Evolutionary conservation across 2,888 invertebrate species (phyloP).

Genomic region (Neoascia interrupta): DNA sequence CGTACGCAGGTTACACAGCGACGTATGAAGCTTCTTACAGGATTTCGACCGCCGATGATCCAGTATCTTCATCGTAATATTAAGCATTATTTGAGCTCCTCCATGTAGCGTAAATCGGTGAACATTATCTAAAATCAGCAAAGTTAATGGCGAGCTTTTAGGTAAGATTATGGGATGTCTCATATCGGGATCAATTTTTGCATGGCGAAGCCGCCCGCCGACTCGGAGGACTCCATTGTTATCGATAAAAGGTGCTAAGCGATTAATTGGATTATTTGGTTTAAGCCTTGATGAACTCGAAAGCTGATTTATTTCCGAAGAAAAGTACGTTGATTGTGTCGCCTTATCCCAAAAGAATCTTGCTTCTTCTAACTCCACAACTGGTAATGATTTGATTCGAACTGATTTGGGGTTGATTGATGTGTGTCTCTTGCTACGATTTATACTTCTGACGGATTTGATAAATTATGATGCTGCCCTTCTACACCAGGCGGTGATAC

Average conservation of each 20-base stretch:
- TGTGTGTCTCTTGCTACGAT: background rate
- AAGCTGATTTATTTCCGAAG: constrained; percentile 1
- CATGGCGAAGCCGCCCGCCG: no score
- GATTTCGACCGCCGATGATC: constrained; percentile 18
- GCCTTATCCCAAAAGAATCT: constrained; percentile 15
- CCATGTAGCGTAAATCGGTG: background rate
- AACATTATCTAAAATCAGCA: background rate
- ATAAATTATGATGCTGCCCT: background rate
- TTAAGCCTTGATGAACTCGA: background rate
- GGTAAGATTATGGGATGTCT: constrained; percentile 3
- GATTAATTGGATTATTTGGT: background rate
- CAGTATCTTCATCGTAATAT: constrained; percentile 44
- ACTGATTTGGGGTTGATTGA: background rate
- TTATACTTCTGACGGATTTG: no score
- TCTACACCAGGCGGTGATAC: background rate
- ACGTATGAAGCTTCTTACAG: background rate
- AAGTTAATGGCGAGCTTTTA: background rate
- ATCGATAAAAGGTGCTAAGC: constrained; percentile 1
- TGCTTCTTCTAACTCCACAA: constrained; percentile 6
- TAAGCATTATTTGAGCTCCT: constrained; percentile 26
- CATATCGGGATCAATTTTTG: constrained; percentile 17
- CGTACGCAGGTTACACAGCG: constrained; percentile 5
- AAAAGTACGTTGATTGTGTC: background rate
- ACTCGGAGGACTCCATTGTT: background rate
- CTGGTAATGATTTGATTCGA: background rate